phyloP scores from a whole-genome alignment of 2,113 vertebrate species.

The Anarrhichthys ocellatus region DNA sequence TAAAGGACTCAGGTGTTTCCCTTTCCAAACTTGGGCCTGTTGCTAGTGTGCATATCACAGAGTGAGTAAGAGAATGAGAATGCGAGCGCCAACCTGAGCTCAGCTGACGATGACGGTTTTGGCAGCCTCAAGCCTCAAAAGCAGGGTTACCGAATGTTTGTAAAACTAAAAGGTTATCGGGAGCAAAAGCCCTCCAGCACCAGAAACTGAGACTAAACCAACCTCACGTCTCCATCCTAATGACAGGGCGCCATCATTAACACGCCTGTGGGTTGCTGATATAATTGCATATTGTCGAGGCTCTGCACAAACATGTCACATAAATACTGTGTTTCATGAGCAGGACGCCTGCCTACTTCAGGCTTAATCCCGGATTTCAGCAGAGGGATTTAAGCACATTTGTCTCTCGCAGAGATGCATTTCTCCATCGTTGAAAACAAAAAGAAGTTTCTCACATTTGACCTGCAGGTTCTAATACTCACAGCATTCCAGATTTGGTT shows the following conservation, averaged over 20 bases:
- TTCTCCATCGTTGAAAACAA: neutral
- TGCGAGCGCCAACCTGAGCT: neutral
- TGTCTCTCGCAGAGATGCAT: neutral
- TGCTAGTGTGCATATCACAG: neutral
- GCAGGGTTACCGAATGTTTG: slow-evolving; percentile 3
- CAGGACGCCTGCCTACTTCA: neutral
- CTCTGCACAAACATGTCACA: slow-evolving; percentile 62
- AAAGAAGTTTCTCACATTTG: neutral
- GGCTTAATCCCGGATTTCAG: slow-evolving; percentile 21
- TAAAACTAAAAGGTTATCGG: slow-evolving; percentile 38
- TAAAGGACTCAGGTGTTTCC: neutral
- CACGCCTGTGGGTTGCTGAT: slow-evolving; percentile 61
- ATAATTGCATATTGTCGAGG: slow-evolving; percentile 59
- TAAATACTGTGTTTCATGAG: slow-evolving; percentile 42
- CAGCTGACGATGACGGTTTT: neutral
- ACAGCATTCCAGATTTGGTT: neutral
- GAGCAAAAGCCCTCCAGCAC: slow-evolving; percentile 37
- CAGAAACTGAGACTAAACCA: slow-evolving; percentile 28
- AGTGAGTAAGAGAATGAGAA: too few relatives aligned
- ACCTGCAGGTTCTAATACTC: neutral
- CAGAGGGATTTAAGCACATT: neutral
- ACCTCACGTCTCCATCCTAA: slow-evolving; percentile 44
- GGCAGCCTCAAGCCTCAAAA: neutral
- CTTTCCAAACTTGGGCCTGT: neutral
- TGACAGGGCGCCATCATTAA: slow-evolving; percentile 57